Percentiles rank a stretch among this genome's conserved stretches.
phyloP scores from a whole-genome alignment of 1,140 invertebrate genomes.

The Diuraphis noxia region DNA sequence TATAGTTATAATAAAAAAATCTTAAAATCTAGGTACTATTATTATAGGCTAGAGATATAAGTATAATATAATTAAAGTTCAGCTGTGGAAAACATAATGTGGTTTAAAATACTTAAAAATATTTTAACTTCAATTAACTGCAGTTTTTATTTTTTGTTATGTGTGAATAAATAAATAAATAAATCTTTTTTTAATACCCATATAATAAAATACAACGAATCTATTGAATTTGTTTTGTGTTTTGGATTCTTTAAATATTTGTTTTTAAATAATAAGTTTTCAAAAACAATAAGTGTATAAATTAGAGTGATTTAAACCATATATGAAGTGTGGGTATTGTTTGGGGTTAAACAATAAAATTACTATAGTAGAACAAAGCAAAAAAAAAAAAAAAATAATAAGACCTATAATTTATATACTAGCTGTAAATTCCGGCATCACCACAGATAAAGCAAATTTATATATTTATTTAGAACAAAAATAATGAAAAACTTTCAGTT shows the following conservation, averaged over 20 bases:
- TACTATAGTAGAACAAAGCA: background rate
- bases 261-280: background rate
- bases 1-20: background rate
- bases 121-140: background rate
- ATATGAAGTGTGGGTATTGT: background rate
- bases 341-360: background rate
- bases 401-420: slow-evolving; percentile 1
- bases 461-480: background rate
- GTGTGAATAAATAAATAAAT: background rate
- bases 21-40: background rate
- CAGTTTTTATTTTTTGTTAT: background rate
- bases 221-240: background rate
- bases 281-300: background rate
- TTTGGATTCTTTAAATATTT: background rate
- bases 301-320: background rate
- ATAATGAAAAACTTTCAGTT: background rate
- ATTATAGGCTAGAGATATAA: background rate
- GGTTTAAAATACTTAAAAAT: background rate
- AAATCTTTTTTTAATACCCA: background rate
- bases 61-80: no score
- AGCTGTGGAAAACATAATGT: background rate
- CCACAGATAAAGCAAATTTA: background rate
- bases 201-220: background rate
- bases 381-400: background rate
- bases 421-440: background rate